phyloP scores from a whole-genome alignment of 1,140 invertebrate species.

The Holcopasites calliopsidis region DNA sequence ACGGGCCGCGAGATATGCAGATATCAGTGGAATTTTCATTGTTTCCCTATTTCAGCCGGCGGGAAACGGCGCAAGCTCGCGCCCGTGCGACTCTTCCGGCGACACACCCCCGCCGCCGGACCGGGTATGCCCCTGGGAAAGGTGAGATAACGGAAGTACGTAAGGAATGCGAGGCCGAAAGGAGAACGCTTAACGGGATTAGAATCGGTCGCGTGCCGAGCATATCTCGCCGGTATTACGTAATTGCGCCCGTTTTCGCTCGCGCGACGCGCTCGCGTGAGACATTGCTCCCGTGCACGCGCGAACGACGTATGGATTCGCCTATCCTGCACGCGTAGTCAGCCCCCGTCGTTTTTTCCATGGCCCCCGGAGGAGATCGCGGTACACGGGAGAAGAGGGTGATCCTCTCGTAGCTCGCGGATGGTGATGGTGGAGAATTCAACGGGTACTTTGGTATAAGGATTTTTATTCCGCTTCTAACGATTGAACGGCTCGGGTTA shows the following conservation, averaged over 20 bases:
- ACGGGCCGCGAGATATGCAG: slow-evolving; percentile 32
- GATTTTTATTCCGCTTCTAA: too few relatives aligned
- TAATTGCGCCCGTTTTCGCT: slow-evolving; percentile 51
- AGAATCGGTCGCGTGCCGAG: slow-evolving; percentile 58
- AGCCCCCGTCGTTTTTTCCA: too few relatives aligned
- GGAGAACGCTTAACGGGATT: slow-evolving; percentile 61
- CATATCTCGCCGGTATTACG: slow-evolving; percentile 62
- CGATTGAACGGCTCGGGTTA: too few relatives aligned
- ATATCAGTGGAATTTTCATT: slow-evolving; percentile 46
- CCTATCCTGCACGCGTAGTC: background rate
- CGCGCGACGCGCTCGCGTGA: background rate
- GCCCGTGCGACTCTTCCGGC: slow-evolving; percentile 19
- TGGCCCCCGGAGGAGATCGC: too few relatives aligned
- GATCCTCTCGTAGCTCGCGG: too few relatives aligned
- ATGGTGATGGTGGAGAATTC: too few relatives aligned
- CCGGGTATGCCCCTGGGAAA: slow-evolving; percentile 15
- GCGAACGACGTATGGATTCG: background rate
- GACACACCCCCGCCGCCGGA: slow-evolving; percentile 2
- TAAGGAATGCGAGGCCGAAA: slow-evolving; percentile 47
- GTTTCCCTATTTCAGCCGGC: slow-evolving; percentile 42
- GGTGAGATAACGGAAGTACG: slow-evolving; percentile 60
- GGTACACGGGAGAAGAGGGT: too few relatives aligned
- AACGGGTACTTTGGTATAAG: too few relatives aligned
- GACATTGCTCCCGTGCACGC: background rate
- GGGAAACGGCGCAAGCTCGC: background rate